A percentile compares a stretch with the other conserved stretches of the same genome.
Evolutionary conservation across 2,797 vertebrate genomes (phyloP).

Genomic region (Rhynchonycteris naso): DNA sequence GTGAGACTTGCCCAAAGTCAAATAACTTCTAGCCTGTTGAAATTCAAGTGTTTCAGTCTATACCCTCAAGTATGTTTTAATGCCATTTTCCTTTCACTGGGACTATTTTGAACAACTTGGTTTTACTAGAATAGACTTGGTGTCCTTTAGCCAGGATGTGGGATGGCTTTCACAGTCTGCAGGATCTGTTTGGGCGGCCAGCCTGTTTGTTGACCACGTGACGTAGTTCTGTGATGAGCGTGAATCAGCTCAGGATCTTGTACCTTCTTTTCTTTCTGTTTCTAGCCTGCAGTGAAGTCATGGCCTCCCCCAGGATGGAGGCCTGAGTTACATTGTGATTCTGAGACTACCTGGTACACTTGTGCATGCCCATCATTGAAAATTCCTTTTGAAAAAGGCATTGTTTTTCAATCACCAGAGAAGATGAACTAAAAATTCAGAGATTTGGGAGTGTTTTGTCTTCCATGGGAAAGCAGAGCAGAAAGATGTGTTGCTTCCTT

Average conservation of each 20-base stretch:
- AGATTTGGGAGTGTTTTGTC: background rate
- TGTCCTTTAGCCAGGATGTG: background rate
- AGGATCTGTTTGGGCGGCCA: background rate
- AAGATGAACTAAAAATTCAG: background rate
- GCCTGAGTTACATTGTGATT: background rate
- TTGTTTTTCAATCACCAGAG: background rate
- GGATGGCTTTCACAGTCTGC: background rate
- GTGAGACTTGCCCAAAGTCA: background rate
- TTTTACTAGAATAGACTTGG: background rate
- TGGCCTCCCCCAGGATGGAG: background rate
- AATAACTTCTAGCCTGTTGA: background rate
- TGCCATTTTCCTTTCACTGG: background rate
- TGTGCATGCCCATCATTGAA: background rate
- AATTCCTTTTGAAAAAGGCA: conserved; percentile 49
- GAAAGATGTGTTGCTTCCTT: background rate
- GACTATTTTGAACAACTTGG: background rate
- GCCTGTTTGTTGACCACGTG: background rate
- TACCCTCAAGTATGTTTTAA: conserved; percentile 9
- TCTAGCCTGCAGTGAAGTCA: background rate
- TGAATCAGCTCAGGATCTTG: background rate
- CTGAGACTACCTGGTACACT: background rate
- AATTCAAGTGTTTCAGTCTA: background rate
- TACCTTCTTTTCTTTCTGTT: conserved; percentile 44
- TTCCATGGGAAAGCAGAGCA: background rate
- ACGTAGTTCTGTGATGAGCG: conserved; percentile 3